Conservation (phyloP, 2,888 invertebrate genomes). For the Amphipyra tragopoginis region DNA sequence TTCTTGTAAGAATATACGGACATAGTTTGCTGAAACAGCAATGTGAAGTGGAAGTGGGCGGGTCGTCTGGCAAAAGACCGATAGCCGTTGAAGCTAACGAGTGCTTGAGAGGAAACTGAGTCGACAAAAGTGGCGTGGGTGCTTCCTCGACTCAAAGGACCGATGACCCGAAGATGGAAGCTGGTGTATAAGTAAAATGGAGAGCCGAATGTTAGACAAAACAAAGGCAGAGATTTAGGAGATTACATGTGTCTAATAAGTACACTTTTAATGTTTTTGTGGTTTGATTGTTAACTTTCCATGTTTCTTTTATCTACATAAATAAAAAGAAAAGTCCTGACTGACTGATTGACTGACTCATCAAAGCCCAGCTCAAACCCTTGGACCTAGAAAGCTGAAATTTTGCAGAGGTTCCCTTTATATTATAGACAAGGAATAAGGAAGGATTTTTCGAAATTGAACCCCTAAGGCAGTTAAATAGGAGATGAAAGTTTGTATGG, state of each 20-base stretch:
- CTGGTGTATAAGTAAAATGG: not conserved
- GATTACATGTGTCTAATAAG: not conserved
- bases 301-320: no score
- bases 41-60: slow-evolving; percentile 36
- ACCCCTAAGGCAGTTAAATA: no score
- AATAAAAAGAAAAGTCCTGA: no score
- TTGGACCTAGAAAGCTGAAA: no score
- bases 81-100: slow-evolving; percentile 36
- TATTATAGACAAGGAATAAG: no score
- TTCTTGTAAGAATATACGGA: not conserved
- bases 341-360: no score
- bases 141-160: slow-evolving; percentile 2
- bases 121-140: slow-evolving; percentile 28
- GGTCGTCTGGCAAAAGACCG: slow-evolving; percentile 32
- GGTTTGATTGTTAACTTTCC: not conserved
- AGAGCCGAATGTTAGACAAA: not conserved
- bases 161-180: slow-evolving; percentile 13
- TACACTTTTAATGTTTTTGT: not conserved
- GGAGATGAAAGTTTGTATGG: no score
- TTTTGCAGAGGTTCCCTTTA: not conserved
- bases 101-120: slow-evolving; percentile 28
- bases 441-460: no score
- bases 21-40: slow-evolving; percentile 28
- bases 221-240: not conserved
- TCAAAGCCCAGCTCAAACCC: no score